Evolutionary conservation across 64 coral and sea anemone genomes (phyloP), one percentile per base, ranked within the genome.

Genomic region (Anthopleura sola): DNA sequence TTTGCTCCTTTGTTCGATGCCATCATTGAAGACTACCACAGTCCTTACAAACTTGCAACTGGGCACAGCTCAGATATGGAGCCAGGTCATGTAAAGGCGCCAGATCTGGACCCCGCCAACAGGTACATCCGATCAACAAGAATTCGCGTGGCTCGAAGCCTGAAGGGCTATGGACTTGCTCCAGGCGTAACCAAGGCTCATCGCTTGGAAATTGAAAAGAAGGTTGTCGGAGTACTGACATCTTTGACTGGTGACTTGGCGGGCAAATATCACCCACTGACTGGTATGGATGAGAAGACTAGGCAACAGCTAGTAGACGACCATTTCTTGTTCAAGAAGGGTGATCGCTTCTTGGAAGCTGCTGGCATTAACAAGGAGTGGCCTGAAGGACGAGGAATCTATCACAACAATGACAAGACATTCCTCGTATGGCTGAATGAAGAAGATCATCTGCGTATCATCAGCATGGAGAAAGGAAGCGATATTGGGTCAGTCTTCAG

Each of bases 361-460:
- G 91, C 91, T 39, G 95, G 95, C 28, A 84, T 93, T 4, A 98
- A 93, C 51, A 84, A 88, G 37, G 91, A 93, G 57, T 98, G 91
- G 95, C 95, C 91, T 3, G 91, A 93, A 40, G 95, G 95, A 40
- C 85, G 95, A 26, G 95, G 95, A 11, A 98, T 98, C 82, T 98
- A 93, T 82, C 92, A 90, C 75, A 98, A 98, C 78, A 57, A 75
- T 23, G 89, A 93, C 33, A 98, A 93, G 77, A 93, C 95, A 3
- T 98, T 98, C 88, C 75, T 98, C 11, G 95, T 98, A 3, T 98
- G 95, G 95, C 88, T 98, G 19, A 93, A 93, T 32, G 95, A 98
- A 34, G 95, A 98, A 85, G 95, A 98, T 23, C 95, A 98, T 11
- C 88, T 98, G 11, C 88, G 95, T 6, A 98, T 98, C n/a, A 93